Conservation (phyloP, 2,113 vertebrate genomes). For the Pseudorhombus dupliciocellatus region DNA sequence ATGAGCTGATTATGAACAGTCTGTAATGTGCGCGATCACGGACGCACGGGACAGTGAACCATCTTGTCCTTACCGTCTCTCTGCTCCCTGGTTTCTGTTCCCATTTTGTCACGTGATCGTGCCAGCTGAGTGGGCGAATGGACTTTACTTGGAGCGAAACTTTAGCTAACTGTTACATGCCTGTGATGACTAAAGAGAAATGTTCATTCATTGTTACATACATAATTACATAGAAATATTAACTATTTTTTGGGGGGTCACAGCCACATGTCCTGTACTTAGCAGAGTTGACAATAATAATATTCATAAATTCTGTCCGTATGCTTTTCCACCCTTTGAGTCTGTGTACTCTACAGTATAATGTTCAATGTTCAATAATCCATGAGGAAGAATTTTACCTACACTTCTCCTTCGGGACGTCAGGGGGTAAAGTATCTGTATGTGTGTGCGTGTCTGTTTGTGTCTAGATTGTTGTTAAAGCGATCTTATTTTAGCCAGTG, state of each 20-base stretch:
- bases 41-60: fast-evolving
- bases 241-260: no score
- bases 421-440: conserved; percentile 13
- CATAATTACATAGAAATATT: no score
- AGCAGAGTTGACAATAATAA: no score
- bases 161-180: no score
- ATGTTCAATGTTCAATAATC: conserved; percentile 4
- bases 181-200: no score
- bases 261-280: no score
- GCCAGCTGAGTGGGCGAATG: not conserved
- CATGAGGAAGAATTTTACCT: conserved; percentile 6
- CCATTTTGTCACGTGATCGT: conserved; percentile 38
- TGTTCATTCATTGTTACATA: no score
- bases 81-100: conserved; percentile 45
- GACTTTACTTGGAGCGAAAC: no score
- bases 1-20: not conserved
- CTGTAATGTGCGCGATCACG: not conserved
- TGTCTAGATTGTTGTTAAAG: conserved; percentile 53
- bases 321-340: not conserved
- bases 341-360: not conserved
- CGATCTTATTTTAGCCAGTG: conserved; percentile 66
- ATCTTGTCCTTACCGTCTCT: conserved; percentile 13
- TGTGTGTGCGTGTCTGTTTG: conserved; percentile 29
- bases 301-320: not conserved
- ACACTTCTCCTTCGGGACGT: conserved; percentile 9